These are phyloP conservation scores for Mongoloraphidia duomilia DNA, from an alignment of 2,888 invertebrate genomes.

Conservation along the genomic window DNA sequence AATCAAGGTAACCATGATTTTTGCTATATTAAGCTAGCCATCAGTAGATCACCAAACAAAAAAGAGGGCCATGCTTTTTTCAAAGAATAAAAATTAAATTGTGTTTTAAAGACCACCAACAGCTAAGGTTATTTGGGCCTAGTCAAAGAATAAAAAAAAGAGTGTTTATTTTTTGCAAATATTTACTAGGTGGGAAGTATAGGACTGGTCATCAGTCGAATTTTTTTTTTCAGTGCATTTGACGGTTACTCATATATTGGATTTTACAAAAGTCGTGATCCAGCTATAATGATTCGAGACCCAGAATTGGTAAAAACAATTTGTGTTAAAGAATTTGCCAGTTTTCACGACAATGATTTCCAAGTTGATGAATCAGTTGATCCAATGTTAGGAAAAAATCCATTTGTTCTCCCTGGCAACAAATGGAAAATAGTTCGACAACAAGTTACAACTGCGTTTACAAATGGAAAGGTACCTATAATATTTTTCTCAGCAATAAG, in stretches of 20 bases:
- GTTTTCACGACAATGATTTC: conserved; percentile 18
- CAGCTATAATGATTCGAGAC: conserved; percentile 21
- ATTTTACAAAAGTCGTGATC: conserved; percentile 19
- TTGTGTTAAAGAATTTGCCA: conserved; percentile 22
- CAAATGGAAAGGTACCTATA: conserved; percentile 24
- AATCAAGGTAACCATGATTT: no score
- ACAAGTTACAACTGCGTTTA: conserved; percentile 31
- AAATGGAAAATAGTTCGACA: conserved; percentile 31
- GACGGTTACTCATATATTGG: conserved; percentile 22
- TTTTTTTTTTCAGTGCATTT: conserved; percentile 6
- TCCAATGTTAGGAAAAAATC: conserved; percentile 27
- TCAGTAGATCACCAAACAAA: no score
- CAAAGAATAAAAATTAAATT: no score
- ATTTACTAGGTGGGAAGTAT: no score
- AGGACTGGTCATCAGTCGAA: no score
- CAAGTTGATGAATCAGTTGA: conserved; percentile 26
- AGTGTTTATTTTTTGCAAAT: no score
- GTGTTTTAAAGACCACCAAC: no score
- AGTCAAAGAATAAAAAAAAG: no score
- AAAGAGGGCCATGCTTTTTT: no score
- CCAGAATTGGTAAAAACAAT: conserved; percentile 22
- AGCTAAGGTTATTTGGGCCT: no score
- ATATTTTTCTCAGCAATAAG: not conserved
- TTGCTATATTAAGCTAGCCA: no score
- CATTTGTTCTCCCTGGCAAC: conserved; percentile 27